Base-by-base conservation (phyloP, 1,140 invertebrate species). In the Drosophila kurseongensis region DNA sequence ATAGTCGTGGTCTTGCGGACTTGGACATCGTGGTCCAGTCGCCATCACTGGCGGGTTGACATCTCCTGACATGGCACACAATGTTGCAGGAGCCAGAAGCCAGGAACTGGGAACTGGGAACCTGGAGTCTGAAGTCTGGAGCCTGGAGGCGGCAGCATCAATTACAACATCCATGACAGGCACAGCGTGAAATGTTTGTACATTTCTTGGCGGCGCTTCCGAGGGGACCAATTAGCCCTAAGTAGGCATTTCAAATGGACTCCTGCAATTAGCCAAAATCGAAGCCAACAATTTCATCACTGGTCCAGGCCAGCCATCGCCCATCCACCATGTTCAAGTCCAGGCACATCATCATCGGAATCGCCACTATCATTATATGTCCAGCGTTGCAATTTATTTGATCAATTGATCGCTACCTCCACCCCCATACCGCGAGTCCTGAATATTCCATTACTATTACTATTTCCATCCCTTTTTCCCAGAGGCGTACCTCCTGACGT, bases 121-220 rank as follows among this genome's bases (percentile, higher is more conserved):
- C 9, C 54, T 4, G 16, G 65, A 66, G 10, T 16, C 27, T 48
- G 38, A n/a, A 52, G 14, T 16, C 47, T 51, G 29, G 23, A 52
- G 40, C 72, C 72, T 40, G 72, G 35, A 75, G 65, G 79, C 84
- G 84, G 83, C 83, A 81, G 83, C 83, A 86, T 86, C 83, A 86
- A 88, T 86, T 86, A 86, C 83, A 89, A 83, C 83, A 88, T 88
- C 84, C 81, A 86, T 88, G 83, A 86, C 83, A 88, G 83, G 52
- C 83, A 83, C 83, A 88, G 83, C 83, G 83, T 86, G 83, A 86
- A 86, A 86, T 89, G 83, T 86, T 86, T 88, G 83, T 86, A 88
- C 79, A 86, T 86, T 81, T 89, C 75, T 83, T 75, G 77, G 75
- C 83, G 83, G 83, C 83, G 83, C 83, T 86, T 88, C 83, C 83